Evolutionary conservation across 2,113 vertebrate genomes (phyloP).

Genomic region (Nestor notabilis): DNA sequence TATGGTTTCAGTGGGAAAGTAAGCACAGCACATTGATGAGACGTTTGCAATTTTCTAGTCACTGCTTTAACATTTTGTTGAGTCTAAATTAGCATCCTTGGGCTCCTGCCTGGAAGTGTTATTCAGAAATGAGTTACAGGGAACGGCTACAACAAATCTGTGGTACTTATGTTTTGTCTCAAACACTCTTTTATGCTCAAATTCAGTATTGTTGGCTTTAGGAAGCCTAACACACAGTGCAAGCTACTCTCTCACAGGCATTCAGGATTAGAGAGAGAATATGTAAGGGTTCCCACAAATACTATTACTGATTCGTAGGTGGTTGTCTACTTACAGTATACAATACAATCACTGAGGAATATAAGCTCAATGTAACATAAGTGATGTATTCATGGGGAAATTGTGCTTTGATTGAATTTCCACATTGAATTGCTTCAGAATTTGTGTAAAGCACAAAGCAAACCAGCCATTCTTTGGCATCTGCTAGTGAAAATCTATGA

Average conservation of each 20-base stretch:
- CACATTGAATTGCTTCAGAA: not conserved
- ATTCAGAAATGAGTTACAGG: not conserved
- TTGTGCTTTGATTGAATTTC: not conserved
- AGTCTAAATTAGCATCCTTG: conserved; percentile 26
- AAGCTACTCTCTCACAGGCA: not conserved
- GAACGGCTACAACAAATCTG: not conserved
- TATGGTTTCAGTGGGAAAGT: conserved; percentile 33
- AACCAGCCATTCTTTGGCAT: not conserved
- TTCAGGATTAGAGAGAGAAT: not conserved
- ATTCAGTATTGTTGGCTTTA: not conserved
- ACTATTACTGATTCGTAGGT: not conserved
- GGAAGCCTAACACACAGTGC: not conserved
- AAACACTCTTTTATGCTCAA: not conserved
- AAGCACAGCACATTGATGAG: conserved; percentile 33
- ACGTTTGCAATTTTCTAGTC: conserved; percentile 28
- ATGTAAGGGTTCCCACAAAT: not conserved
- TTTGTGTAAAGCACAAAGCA: not conserved
- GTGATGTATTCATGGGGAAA: not conserved
- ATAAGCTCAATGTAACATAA: not conserved
- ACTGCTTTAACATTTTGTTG: conserved; percentile 7
- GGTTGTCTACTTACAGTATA: not conserved
- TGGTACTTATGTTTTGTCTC: not conserved
- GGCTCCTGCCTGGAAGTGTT: not conserved
- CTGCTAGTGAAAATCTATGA: not conserved
- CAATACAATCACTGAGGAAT: not conserved